Evolutionary conservation across 35 echinoderm and acorn worm species (phyloP).

Genomic region (Apostichopus parvimensis): DNA sequence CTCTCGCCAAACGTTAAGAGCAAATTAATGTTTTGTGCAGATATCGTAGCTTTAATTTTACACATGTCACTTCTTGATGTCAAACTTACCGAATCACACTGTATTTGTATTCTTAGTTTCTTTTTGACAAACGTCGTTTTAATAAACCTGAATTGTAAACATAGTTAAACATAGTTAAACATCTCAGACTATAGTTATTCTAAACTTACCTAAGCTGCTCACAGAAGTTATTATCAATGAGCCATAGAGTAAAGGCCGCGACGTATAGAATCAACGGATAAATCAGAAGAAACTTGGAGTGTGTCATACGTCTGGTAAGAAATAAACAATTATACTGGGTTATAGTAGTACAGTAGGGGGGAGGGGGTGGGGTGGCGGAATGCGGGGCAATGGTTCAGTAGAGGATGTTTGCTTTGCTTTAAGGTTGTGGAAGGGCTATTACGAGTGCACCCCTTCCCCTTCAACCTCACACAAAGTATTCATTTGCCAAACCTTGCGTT

Average conservation of each 20-base stretch:
- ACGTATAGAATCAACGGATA: constrained; percentile 31
- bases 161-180: too few relatives aligned
- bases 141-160: neutral
- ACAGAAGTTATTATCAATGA: constrained; percentile 56
- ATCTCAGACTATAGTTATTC: neutral
- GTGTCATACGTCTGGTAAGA: constrained; percentile 29
- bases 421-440: too few relatives aligned
- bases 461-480: too few relatives aligned
- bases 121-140: neutral
- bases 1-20: neutral
- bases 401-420: neutral
- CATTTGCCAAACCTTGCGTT: too few relatives aligned
- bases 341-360: neutral
- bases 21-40: neutral
- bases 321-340: neutral
- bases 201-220: constrained; percentile 23
- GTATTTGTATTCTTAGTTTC: neutral
- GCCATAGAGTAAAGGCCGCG: constrained; percentile 30
- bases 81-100: neutral
- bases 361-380: neutral
- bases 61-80: neutral
- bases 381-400: neutral
- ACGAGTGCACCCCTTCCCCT: too few relatives aligned
- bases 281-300: constrained; percentile 26
- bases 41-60: neutral